phyloP scores from a whole-genome alignment of 2,888 invertebrate species.

The Germaria angustata region DNA sequence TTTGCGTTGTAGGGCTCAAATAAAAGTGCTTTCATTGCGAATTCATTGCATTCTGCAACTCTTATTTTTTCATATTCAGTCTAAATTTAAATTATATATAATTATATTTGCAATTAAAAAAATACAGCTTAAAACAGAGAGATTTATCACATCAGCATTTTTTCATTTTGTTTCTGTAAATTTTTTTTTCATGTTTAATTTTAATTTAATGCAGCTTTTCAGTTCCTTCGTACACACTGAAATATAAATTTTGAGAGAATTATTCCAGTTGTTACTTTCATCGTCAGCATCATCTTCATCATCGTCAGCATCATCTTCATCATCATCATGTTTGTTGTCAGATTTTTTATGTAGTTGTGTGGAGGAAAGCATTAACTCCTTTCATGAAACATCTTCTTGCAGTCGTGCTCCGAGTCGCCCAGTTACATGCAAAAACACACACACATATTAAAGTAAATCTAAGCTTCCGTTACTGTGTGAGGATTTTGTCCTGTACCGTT shows the following conservation, averaged over 20 bases:
- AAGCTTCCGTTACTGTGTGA: conserved; percentile 3
- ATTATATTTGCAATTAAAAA: neutral
- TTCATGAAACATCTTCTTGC: neutral
- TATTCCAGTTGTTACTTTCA: conserved; percentile 4
- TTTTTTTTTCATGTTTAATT: conserved; percentile 15
- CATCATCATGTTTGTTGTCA: neutral
- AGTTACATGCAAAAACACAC: neutral
- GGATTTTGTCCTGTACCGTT: neutral
- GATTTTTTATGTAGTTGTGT: neutral
- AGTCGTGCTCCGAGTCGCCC: neutral
- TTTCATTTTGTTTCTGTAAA: neutral
- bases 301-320: neutral
- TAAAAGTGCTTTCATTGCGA: too few species aligned
- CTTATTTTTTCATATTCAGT: neutral
- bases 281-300: neutral
- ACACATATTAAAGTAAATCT: neutral
- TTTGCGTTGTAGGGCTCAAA: too few species aligned
- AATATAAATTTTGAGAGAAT: neutral
- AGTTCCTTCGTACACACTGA: conserved; percentile 9
- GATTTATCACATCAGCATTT: conserved; percentile 45
- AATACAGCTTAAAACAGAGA: neutral
- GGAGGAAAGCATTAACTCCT: conserved; percentile 5
- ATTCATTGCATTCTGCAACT: neutral
- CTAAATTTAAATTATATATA: conserved; percentile 26
- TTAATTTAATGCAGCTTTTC: conserved; percentile 1